Evolutionary conservation across 1,140 invertebrate genomes (phyloP).

Genomic region (Sycophaga agraensis): DNA sequence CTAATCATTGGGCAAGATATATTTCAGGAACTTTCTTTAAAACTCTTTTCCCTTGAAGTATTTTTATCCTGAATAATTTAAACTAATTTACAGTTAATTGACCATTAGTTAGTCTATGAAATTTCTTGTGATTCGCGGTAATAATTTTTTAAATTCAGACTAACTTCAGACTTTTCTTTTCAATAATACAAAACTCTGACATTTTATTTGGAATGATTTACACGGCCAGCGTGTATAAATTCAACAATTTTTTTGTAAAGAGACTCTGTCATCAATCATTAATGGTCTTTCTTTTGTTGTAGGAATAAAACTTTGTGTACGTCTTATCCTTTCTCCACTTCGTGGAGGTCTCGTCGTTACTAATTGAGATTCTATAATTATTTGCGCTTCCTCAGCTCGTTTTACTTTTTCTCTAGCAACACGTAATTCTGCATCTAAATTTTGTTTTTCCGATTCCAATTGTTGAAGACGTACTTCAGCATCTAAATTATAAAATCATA

Average conservation of each 20-base stretch:
- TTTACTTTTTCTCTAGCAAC: constrained; percentile 68
- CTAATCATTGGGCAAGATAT: constrained; percentile 20
- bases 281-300: constrained; percentile 58
- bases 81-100: constrained; percentile 19
- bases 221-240: constrained; percentile 1
- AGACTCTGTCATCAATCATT: constrained; percentile 33
- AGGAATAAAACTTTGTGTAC: constrained; percentile 64
- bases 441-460: constrained; percentile 68
- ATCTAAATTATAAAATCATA: constrained; percentile 55
- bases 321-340: constrained; percentile 55
- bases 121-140: not conserved
- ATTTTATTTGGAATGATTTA: constrained; percentile 3
- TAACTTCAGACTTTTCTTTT: constrained; percentile 26
- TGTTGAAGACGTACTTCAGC: constrained; percentile 66
- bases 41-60: constrained; percentile 20
- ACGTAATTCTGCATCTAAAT: constrained; percentile 67
- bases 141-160: not conserved
- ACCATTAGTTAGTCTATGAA: not conserved
- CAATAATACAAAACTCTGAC: constrained; percentile 13
- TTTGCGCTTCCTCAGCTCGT: constrained; percentile 66
- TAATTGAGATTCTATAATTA: constrained; percentile 66
- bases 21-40: constrained; percentile 19
- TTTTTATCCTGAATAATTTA: constrained; percentile 16
- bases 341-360: constrained; percentile 49
- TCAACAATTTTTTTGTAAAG: constrained; percentile 37